These are phyloP conservation scores for Carassius auratus DNA, from an alignment of 2,113 vertebrate genomes.

Conservation along the genomic window DNA sequence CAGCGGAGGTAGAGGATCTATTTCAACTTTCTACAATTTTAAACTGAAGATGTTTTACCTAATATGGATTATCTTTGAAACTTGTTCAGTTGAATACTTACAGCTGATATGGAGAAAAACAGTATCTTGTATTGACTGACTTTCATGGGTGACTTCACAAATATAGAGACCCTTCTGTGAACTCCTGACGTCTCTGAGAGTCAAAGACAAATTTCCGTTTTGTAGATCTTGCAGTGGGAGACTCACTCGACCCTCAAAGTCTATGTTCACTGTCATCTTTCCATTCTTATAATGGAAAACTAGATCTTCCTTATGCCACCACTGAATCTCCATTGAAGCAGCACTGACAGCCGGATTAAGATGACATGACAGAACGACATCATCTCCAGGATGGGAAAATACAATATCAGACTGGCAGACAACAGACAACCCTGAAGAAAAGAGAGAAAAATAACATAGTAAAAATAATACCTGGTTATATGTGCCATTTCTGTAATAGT, in stretches of 20 bases:
- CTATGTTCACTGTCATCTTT: slow-evolving; percentile 4
- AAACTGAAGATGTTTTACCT: background rate
- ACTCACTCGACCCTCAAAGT: slow-evolving; percentile 26
- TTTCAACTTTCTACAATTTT: background rate
- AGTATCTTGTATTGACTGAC: background rate
- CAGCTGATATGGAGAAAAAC: background rate
- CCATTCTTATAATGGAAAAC: slow-evolving; percentile 38
- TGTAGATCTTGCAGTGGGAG: slow-evolving; percentile 27
- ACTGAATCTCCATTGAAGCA: slow-evolving; percentile 50
- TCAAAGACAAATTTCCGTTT: slow-evolving; percentile 53
- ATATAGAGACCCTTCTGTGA: background rate
- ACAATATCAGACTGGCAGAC: slow-evolving; percentile 37
- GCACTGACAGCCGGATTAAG: slow-evolving; percentile 48
- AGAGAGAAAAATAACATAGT: too few relatives aligned
- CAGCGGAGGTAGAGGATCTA: background rate
- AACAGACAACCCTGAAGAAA: slow-evolving; percentile 34
- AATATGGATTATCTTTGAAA: too few relatives aligned
- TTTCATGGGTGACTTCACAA: background rate
- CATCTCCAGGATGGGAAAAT: slow-evolving; percentile 35
- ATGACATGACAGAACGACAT: slow-evolving; percentile 43
- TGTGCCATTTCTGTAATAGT: background rate
- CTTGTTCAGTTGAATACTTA: background rate
- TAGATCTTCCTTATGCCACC: slow-evolving; percentile 25
- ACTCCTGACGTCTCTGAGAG: slow-evolving; percentile 25
- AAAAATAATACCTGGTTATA: too few relatives aligned